These are phyloP conservation scores for Clunio marinus DNA, from an alignment of 2,888 invertebrate species.

Conservation along the genomic window DNA sequence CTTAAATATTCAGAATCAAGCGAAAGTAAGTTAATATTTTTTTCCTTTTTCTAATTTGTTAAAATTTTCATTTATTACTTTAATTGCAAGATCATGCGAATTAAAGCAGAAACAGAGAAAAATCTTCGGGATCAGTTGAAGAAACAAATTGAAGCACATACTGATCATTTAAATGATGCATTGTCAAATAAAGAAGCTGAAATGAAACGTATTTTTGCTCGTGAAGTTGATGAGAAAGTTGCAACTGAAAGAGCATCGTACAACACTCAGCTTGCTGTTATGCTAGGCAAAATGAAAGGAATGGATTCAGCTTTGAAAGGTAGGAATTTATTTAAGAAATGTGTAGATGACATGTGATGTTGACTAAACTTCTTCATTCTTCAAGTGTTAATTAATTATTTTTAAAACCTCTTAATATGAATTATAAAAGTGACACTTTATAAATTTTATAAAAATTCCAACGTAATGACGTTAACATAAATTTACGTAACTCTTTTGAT, in stretches of 20 bases:
- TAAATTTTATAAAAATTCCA: too few relatives aligned
- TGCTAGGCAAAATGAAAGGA: constrained; percentile 70
- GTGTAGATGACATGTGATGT: too few relatives aligned
- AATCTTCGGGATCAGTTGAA: constrained; percentile 74
- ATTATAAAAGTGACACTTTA: too few relatives aligned
- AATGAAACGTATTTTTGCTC: constrained; percentile 54
- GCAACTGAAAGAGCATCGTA: constrained; percentile 64
- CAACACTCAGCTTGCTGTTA: constrained; percentile 66
- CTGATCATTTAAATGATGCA: constrained; percentile 72
- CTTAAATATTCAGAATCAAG: constrained; percentile 66
- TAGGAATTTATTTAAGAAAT: too few relatives aligned
- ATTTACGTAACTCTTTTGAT: too few relatives aligned
- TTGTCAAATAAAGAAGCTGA: constrained; percentile 56
- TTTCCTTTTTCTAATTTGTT: neutral
- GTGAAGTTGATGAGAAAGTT: constrained; percentile 63
- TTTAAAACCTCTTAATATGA: too few relatives aligned
- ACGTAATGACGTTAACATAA: too few relatives aligned
- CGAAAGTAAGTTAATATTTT: constrained; percentile 55
- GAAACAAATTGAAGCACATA: constrained; percentile 79
- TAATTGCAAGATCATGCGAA: constrained; percentile 57
- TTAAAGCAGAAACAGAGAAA: constrained; percentile 64
- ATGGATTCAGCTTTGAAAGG: constrained; percentile 72
- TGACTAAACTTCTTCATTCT: too few relatives aligned
- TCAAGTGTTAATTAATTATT: too few relatives aligned
- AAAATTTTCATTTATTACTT: neutral